A percentile compares a stretch with the other conserved stretches of the same genome.
These are phyloP conservation scores for Pandemis corylana DNA, from an alignment of 2,888 invertebrate species.

Conservation along the genomic window DNA sequence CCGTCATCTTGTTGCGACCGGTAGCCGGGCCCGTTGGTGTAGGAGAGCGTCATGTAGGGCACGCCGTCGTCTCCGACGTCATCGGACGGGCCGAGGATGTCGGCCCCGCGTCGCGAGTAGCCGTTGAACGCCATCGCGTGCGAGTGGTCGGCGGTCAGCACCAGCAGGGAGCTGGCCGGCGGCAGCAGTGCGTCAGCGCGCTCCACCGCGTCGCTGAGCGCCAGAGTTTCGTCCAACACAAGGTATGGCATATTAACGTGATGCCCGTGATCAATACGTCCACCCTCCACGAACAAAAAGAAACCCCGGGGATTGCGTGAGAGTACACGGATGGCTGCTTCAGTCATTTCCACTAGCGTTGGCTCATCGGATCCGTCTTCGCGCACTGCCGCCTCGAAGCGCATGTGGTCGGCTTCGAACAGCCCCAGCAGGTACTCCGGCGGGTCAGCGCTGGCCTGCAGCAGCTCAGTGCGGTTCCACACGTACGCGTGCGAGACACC, in stretches of 20 bases:
- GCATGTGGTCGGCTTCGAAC: constrained; percentile 76
- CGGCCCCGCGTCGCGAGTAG: constrained; percentile 83
- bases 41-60: constrained; percentile 81
- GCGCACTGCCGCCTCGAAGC: constrained; percentile 69
- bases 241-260: constrained; percentile 83
- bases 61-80: constrained; percentile 66
- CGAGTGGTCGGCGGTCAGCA: constrained; percentile 78
- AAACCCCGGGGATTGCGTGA: constrained; percentile 87
- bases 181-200: constrained; percentile 73
- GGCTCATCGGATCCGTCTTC: constrained; percentile 75
- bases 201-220: constrained; percentile 84
- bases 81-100: constrained; percentile 59
- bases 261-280: constrained; percentile 87
- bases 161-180: constrained; percentile 87
- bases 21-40: constrained; percentile 84
- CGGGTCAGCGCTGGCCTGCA: constrained; percentile 65
- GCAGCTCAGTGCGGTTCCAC: constrained; percentile 76
- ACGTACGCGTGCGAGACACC: constrained; percentile 68
- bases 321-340: constrained; percentile 88
- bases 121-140: constrained; percentile 87
- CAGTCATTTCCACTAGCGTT: constrained; percentile 78
- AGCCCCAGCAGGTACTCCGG: constrained; percentile 77
- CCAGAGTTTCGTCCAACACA: constrained; percentile 88
- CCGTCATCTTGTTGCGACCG: constrained; percentile 50
- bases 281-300: constrained; percentile 89